Base-by-base conservation (phyloP, 2,797 vertebrate species). In the Sebastes wilsoni region DNA sequence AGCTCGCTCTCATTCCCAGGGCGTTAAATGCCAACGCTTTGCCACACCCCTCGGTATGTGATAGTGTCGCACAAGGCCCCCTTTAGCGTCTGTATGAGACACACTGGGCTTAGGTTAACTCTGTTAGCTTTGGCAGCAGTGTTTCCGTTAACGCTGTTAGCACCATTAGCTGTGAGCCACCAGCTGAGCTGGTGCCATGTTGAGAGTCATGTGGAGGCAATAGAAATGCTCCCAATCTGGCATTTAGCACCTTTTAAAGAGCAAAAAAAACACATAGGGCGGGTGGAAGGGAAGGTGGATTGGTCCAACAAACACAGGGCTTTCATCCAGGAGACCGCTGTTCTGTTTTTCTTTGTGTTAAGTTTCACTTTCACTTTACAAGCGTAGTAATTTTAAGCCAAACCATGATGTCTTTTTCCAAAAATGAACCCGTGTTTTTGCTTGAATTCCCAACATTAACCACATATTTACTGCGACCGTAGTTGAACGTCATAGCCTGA, bases 391-490 rank as follows among this genome's bases (percentile, higher is more conserved):
- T 46, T 46, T 20, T 46, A 46, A 46, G 42, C 42, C 42, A 46
- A 46, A 46, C 16, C 18, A 52, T 52, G 49, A 46, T 18, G 42
- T 46, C 42, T 46, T 20, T 46, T 46, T 46, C 16, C 42, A 46
- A 46, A 46, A 46, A 46, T 18, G 0, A 46, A 46, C 42, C 42
- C 3, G 1, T 46, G 12, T 38, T 0, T 46, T 18, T 18, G 42
- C 0, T 46, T 46, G 42, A 46, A 49, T 49, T 49, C 18, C 7
- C 46, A 49, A 20, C 46, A 0, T 49, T 49, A 20, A 20, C 0
- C 46, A 49, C 46, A 49, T 49, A 20, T 49, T 0, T 49, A n/a
- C 18, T 49, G 46, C 0, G 18, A 49, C 46, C 0, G 4, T 49
- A 49, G 46, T 49, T 0, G 46, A 46, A 46, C 16, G 0, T 46